Percentiles rank a stretch among this genome's conserved stretches.
Evolutionary conservation across 2,888 invertebrate species (phyloP).

Genomic region (Volucella zonaria): DNA sequence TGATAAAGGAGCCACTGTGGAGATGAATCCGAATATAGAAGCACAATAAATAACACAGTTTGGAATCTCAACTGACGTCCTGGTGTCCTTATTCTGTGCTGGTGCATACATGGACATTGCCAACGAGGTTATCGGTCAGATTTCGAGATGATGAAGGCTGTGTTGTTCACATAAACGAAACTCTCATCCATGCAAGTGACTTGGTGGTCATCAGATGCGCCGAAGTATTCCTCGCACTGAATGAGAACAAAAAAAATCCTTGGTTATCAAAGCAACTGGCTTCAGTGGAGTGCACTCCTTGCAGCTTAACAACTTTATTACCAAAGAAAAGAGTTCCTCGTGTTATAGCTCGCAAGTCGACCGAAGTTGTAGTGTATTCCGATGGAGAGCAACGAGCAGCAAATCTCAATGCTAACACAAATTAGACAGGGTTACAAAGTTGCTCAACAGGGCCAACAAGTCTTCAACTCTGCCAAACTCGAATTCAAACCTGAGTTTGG

Average conservation of each 20-base stretch:
- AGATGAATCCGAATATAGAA: neutral
- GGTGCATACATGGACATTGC: conserved; percentile 78
- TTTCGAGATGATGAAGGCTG: conserved; percentile 69
- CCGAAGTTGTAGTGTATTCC: neutral
- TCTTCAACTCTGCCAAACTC: conserved; percentile 76
- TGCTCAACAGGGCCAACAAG: neutral
- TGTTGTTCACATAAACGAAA: conserved; percentile 76
- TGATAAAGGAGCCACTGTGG: neutral
- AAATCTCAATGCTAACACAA: conserved; percentile 34
- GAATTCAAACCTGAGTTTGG: conserved; percentile 80
- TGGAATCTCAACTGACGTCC: conserved; percentile 76
- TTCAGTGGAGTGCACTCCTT: conserved; percentile 10
- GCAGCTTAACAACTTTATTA: conserved; percentile 7
- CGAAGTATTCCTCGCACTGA: conserved; percentile 14
- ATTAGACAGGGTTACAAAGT: neutral
- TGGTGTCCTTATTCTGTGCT: conserved; percentile 77
- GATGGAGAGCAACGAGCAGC: conserved; percentile 26
- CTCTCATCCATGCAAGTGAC: conserved; percentile 78
- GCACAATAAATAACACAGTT: conserved; percentile 6
- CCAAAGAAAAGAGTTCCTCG: accelerated
- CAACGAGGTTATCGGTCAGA: conserved; percentile 75
- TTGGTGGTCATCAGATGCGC: conserved; percentile 66
- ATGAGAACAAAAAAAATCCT: neutral
- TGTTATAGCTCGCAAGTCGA: neutral
- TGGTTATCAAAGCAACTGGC: conserved; percentile 22